Conservation (phyloP, 2,113 vertebrate genomes). For the Aythya baeri region DNA sequence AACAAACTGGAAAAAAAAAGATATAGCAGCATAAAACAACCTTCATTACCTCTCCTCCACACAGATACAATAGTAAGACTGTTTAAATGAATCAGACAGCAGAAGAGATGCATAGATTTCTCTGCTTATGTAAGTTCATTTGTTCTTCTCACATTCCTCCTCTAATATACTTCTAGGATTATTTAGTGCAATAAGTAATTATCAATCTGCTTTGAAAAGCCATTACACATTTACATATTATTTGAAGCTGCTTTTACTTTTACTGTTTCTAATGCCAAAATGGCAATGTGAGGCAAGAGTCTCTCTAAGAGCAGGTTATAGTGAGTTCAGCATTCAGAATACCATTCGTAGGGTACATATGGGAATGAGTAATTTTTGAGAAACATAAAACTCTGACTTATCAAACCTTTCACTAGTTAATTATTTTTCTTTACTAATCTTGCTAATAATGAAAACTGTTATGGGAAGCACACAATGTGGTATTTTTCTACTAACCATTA, state of each 20-base stretch:
- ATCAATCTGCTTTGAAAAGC: conserved; percentile 52
- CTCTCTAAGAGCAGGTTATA: conserved; percentile 54
- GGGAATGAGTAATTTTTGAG: conserved; percentile 64
- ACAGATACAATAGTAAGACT: conserved; percentile 54
- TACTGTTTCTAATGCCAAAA: conserved; percentile 62
- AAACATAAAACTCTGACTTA: conserved; percentile 53
- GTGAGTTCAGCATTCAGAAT: conserved; percentile 43
- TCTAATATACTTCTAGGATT: neutral
- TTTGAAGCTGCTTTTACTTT: conserved; percentile 43
- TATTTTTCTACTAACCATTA: neutral
- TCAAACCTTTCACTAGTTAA: conserved; percentile 36
- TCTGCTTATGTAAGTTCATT: conserved; percentile 44
- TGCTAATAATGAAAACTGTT: conserved; percentile 11
- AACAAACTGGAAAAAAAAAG: conserved; percentile 18
- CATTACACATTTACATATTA: conserved; percentile 22
- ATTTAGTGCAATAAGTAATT: conserved; percentile 58
- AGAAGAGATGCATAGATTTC: conserved; percentile 60
- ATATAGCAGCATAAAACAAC: conserved; percentile 34
- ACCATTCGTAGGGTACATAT: conserved; percentile 52
- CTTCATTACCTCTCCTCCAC: conserved; percentile 54
- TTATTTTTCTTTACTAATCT: conserved; percentile 8
- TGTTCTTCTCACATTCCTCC: conserved; percentile 33
- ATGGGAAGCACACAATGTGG: neutral
- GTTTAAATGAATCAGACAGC: conserved; percentile 61
- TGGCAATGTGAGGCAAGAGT: conserved; percentile 35